Evolutionary conservation across 2,888 invertebrate genomes (phyloP), one percentile per base, ranked within the genome.

Genomic region (Limnephilus marmoratus): DNA sequence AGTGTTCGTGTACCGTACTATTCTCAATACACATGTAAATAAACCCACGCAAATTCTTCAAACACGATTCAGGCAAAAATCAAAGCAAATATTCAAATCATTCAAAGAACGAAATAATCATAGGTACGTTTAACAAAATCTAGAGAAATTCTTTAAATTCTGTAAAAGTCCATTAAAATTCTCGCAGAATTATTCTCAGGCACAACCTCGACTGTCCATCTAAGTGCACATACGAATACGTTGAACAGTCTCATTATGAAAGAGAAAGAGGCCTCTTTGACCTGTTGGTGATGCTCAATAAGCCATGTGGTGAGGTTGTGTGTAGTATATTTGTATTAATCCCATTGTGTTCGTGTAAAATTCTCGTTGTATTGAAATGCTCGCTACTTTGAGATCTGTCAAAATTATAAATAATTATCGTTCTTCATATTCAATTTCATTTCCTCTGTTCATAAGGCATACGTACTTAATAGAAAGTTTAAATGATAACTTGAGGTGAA

Each of bases 261-360:
- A 83, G 37, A 83, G 83, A 83, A 31, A 83, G 37, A 68, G 68
- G 68, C 68, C 24, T 68, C 68, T 68, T 68, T 68, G 68, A 68
- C 68, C 68, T 18, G 15, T 5, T 24, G 53, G 18, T 7, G n/a
- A 68, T 24, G 24, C 68, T 68, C 68, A 68, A 68, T 68, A 68
- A 24, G 68, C 68, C 68, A 68, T 68, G 68, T n/a, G 68, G 24
- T 68, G 68, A n/a, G 68, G 68, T 68, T 68, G n/a, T 68, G n/a
- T 68, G 68, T 24, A n/a, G 68, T 24, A 9, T 68, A 9, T 68
- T 68, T 68, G 5, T 68, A 68, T n/a, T 68, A n/a, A 68, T 68
- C 9, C 68, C 68, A 68, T 68, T 68, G 68, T 68, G 68, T 68
- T 68, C 24, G 68, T 68, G 68, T 68, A 45, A 12, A 1, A 68